A percentile compares a stretch with the other conserved stretches of the same genome.
phyloP scores from a whole-genome alignment of 2,113 vertebrate genomes.

The Crotalus horridus region DNA sequence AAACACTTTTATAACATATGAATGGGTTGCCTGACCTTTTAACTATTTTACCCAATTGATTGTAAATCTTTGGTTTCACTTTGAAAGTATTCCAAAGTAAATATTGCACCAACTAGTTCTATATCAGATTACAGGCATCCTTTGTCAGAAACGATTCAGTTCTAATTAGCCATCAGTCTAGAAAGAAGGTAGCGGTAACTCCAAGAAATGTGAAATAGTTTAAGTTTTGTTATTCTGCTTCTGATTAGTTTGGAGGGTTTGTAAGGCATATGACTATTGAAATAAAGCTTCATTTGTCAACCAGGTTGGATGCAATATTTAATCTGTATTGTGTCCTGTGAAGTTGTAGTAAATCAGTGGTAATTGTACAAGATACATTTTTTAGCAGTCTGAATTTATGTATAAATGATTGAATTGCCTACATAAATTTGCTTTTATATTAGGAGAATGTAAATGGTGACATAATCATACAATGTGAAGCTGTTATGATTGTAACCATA shows the following conservation, averaged over 20 bases:
- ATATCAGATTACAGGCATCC: not conserved
- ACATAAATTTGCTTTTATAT: constrained; percentile 38
- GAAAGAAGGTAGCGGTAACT: not conserved
- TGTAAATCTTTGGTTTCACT: constrained; percentile 1
- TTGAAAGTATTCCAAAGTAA: constrained; percentile 29
- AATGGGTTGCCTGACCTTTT: constrained; percentile 14
- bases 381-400: constrained; percentile 28
- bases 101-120: constrained; percentile 1
- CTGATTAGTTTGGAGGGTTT: constrained; percentile 34
- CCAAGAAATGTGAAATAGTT: not conserved
- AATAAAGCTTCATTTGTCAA: constrained; percentile 19
- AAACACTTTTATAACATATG: not conserved
- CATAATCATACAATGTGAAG: constrained; percentile 42
- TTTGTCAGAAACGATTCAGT: not conserved
- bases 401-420: not conserved
- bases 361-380: not conserved
- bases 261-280: not conserved
- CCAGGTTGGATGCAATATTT: not conserved
- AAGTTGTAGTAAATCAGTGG: constrained; percentile 27
- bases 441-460: constrained; percentile 49
- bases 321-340: not conserved
- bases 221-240: constrained; percentile 45
- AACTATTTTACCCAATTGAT: constrained; percentile 15
- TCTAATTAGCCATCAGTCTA: constrained; percentile 11
- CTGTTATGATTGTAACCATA: constrained; percentile 30